Evolutionary conservation across 2,888 invertebrate genomes (phyloP).

Genomic region (Caenorhabditis sp.): DNA sequence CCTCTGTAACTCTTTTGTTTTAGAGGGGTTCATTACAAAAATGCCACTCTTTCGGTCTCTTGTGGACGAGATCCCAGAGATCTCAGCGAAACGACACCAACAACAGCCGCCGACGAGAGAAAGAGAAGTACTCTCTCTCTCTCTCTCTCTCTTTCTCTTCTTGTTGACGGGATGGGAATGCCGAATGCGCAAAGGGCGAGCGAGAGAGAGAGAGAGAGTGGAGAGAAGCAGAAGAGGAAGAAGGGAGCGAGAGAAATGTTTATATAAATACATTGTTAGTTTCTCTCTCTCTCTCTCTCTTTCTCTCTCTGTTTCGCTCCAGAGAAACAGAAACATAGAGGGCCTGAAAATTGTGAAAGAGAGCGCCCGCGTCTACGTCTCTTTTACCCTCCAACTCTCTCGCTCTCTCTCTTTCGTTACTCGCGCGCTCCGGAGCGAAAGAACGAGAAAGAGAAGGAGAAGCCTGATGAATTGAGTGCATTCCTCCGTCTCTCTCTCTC

Average conservation of each 20-base stretch:
- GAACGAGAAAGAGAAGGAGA: no score
- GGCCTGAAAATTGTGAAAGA: slow-evolving; percentile 43
- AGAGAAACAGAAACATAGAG: slow-evolving; percentile 46
- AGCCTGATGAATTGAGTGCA: slow-evolving; percentile 52
- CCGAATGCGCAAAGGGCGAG: background rate
- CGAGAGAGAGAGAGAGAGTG: background rate
- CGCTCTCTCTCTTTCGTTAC: slow-evolving; percentile 25
- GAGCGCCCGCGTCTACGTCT: slow-evolving; percentile 12
- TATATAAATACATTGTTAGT: slow-evolving; percentile 47
- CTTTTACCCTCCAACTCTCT: no score
- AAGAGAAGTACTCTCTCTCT: no score
- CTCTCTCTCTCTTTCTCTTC: no score
- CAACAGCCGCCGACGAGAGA: no score
- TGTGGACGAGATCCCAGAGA: no score
- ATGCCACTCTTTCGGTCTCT: no score
- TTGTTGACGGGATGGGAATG: no score
- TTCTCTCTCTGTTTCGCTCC: slow-evolving; percentile 22
- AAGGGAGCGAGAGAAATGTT: slow-evolving; percentile 15
- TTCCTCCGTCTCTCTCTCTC: slow-evolving; percentile 12
- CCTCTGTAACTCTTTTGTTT: no score
- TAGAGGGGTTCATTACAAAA: no score
- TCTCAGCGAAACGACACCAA: no score
- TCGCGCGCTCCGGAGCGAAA: slow-evolving; percentile 18
- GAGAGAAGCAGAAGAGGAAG: background rate
- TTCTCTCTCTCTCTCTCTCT: slow-evolving; percentile 14